Base-by-base conservation (phyloP, 2,113 vertebrate genomes). In the Gulo gulo region DNA sequence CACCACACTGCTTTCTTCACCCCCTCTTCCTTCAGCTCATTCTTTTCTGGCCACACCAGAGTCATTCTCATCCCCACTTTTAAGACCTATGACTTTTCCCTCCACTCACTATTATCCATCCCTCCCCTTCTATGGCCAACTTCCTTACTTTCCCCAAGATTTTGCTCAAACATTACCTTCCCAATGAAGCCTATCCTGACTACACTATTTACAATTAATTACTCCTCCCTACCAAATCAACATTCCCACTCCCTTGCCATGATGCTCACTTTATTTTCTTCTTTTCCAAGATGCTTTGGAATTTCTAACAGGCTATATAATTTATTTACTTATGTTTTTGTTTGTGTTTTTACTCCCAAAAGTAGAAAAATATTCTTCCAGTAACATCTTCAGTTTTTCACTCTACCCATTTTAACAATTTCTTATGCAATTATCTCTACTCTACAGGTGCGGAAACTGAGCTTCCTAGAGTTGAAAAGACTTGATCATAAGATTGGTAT, bases 361-460 rank as follows among this genome's bases (percentile, higher is more conserved):
- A 12, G 23, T 74, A 90, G 18, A 90, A 57, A 26, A 13, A 69
- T 47, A 4, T 76, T 86, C 31, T 86, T 11, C 9, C 42, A 78
- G 42, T 91, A 86, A 29, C 34, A n/a, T 21, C 29, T 87, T 86
- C 52, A 79, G n/a, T 61, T 96, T 80, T 52, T 23, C 6, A 45
- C 59, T 26, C 61, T 2, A 34, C 0, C 1, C 2, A 21, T 52
- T 91, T 74, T 63, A 84, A 69, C 80, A 85, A n/a, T 93, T 76
- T 15, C 3, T 92, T 76, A 50, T 29, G 10, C 8, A 81, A 14
- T 61, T 34, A 34, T 80, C 88, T 15, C 10, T 45, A 55, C 45
- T 86, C 95, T n/a, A 14, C 2, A 83, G 12, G 42, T 50, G 16
- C 88, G 36, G 61, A 81, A 59, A 88, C 13, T 36, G 36, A 95